A percentile compares a stretch with the other conserved stretches of the same genome.
phyloP scores from a whole-genome alignment of 2,888 invertebrate species.

The Aleiodes alternator region DNA sequence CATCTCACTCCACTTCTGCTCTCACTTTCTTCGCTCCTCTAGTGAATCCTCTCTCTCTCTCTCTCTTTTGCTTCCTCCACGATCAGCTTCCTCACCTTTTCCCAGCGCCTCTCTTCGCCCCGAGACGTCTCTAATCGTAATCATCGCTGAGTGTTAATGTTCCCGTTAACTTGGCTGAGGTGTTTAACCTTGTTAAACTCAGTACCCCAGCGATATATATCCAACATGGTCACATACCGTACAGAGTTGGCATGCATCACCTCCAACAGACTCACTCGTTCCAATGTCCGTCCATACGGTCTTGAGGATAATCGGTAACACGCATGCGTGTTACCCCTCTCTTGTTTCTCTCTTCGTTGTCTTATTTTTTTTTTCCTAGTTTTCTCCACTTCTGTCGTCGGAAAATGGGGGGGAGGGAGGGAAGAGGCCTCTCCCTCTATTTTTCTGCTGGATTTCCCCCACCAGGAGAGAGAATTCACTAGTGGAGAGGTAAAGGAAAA shows the following conservation, averaged over 20 bases:
- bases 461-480: no score
- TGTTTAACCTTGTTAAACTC: constrained; percentile 75
- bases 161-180: constrained; percentile 74
- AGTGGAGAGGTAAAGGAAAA: no score
- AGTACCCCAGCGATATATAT: constrained; percentile 44
- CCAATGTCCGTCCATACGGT: background rate
- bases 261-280: constrained; percentile 14
- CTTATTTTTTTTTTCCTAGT: background rate
- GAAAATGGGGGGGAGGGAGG: constrained; percentile 11
- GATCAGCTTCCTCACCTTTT: constrained; percentile 29
- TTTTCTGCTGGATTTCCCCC: background rate
- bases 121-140: constrained; percentile 74
- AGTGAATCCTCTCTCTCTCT: constrained; percentile 18
- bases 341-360: constrained; percentile 6
- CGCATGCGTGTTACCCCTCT: constrained; percentile 53
- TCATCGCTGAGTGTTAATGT: constrained; percentile 74
- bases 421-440: constrained; percentile 25
- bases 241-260: constrained; percentile 44
- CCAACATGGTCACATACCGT: constrained; percentile 30
- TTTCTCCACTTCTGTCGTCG: background rate
- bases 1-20: constrained; percentile 61
- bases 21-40: constrained; percentile 62
- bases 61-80: background rate
- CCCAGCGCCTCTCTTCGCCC: constrained; percentile 58
- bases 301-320: constrained; percentile 44